Conservation (phyloP, 2,888 invertebrate genomes). For the Quadriops clusia region DNA sequence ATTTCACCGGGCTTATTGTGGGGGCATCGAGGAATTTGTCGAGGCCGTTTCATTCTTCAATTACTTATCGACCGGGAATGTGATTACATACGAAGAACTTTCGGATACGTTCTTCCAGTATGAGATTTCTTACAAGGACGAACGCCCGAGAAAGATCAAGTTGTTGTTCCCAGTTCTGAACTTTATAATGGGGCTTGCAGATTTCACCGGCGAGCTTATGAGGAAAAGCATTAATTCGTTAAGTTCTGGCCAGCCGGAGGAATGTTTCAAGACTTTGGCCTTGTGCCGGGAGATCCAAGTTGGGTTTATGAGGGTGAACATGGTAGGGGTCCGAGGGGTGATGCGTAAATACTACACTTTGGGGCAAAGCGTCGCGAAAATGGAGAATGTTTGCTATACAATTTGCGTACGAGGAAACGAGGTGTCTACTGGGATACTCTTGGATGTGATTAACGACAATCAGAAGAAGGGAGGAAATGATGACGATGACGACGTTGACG, state of each 20-base stretch:
- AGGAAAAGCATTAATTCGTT: conserved; percentile 74
- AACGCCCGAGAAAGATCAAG: no score
- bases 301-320: conserved; percentile 44
- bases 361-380: conserved; percentile 66
- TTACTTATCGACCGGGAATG: conserved; percentile 46
- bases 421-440: no score
- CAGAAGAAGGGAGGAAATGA: no score
- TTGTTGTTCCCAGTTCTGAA: conserved; percentile 40
- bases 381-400: conserved; percentile 74
- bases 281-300: conserved; percentile 57
- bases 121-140: no score
- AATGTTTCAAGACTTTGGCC: conserved; percentile 58
- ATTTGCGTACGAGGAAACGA: conserved; percentile 70
- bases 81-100: conserved; percentile 44
- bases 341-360: conserved; percentile 58
- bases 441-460: no score
- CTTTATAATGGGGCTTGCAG: conserved; percentile 68
- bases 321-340: conserved; percentile 48
- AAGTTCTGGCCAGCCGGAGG: conserved; percentile 59
- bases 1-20: conserved; percentile 53
- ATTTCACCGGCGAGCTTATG: conserved; percentile 87
- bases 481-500: no score
- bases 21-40: conserved; percentile 68
- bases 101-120: conserved; percentile 25
- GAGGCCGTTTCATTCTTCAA: conserved; percentile 75